Percentiles rank a stretch among this genome's conserved stretches.
These are phyloP conservation scores for Apis dorsata DNA, from an alignment of 1,140 invertebrate species.

Conservation along the genomic window DNA sequence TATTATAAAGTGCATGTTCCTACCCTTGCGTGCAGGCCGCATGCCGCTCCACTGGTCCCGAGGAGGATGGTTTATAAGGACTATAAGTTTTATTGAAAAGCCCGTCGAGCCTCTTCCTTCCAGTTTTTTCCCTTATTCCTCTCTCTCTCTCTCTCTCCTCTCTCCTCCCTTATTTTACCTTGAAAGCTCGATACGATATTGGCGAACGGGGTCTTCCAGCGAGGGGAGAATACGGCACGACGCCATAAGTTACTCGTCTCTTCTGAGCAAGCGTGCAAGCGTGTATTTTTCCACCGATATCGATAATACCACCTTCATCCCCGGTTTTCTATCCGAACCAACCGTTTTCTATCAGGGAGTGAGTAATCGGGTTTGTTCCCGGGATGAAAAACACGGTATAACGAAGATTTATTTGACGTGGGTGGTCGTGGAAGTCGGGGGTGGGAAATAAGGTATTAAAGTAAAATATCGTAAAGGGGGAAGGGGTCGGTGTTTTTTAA, in stretches of 20 bases:
- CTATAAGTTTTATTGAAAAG: conserved; percentile 72
- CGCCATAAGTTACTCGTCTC: neutral
- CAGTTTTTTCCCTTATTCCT: too few species aligned
- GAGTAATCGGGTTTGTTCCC: neutral
- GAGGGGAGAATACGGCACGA: neutral
- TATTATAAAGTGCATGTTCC: conserved; percentile 73
- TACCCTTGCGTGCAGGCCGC: conserved; percentile 68
- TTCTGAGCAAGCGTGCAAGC: too few species aligned
- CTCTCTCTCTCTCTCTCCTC: neutral
- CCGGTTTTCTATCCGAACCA: too few species aligned
- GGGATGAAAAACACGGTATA: neutral
- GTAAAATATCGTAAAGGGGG: neutral
- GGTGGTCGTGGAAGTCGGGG: neutral
- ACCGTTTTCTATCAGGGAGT: too few species aligned
- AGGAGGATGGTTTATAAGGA: conserved; percentile 67
- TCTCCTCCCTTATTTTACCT: neutral
- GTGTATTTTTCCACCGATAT: too few species aligned
- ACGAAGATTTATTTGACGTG: conserved; percentile 29
- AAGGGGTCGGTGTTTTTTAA: neutral
- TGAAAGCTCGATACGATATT: neutral
- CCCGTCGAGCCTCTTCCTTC: conserved; percentile 28
- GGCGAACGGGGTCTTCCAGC: neutral
- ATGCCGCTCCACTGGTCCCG: conserved; percentile 48
- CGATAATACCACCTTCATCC: too few species aligned
- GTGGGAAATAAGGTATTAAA: neutral